phyloP scores from a whole-genome alignment of 1,140 invertebrate species.

The Globodera ellingtonae region DNA sequence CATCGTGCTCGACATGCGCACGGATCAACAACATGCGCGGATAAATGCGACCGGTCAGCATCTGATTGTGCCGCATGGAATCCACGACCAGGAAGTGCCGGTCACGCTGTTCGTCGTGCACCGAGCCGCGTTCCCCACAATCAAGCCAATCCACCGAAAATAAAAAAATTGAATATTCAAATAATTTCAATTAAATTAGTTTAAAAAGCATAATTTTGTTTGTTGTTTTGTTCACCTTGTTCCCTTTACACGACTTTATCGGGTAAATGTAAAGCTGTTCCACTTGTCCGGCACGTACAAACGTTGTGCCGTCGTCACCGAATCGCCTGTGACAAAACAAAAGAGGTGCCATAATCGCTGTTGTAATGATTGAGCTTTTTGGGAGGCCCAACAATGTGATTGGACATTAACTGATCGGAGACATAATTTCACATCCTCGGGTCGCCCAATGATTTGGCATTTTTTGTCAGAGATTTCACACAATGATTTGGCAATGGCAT shows the following conservation, averaged over 20 bases:
- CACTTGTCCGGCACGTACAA: neutral
- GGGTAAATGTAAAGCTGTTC: conserved; percentile 38
- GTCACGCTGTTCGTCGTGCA: conserved; percentile 37
- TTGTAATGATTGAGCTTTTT: no score
- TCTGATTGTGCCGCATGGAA: conserved; percentile 30
- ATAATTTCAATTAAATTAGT: neutral
- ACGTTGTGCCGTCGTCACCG: neutral
- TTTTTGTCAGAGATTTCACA: no score
- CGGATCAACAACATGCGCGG: conserved; percentile 41
- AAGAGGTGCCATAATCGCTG: neutral
- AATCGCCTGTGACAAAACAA: neutral
- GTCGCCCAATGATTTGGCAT: no score
- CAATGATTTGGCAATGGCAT: no score
- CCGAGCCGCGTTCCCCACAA: conserved; percentile 27
- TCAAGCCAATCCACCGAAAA: conserved; percentile 42
- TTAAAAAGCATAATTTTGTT: neutral
- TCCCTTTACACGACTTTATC: conserved; percentile 46
- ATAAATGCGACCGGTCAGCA: conserved; percentile 40
- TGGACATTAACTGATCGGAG: no score
- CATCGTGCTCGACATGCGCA: conserved; percentile 18
- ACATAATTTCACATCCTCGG: no score
- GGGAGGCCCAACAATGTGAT: no score
- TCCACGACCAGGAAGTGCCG: conserved; percentile 43
- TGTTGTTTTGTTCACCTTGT: conserved; percentile 27
- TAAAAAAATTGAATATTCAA: neutral